Evolutionary conservation across 2,113 vertebrate species (phyloP), one percentile per base, ranked within the genome.

Genomic region (Spermophilus dauricus): DNA sequence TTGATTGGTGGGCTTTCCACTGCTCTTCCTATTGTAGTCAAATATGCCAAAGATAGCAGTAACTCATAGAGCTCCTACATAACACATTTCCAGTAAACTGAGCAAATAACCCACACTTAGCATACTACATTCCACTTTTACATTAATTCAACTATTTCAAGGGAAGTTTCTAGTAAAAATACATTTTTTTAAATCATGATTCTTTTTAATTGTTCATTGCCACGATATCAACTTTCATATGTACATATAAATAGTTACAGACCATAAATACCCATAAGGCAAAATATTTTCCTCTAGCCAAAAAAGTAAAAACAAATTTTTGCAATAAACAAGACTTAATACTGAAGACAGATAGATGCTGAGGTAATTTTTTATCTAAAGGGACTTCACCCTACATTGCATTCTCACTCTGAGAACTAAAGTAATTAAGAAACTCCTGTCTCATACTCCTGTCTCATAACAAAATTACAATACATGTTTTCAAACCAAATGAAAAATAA

Each of bases 341-440:
- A 97, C 96, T 97, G 84, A 95, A 67, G 51, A 48, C 69, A 91
- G 81, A 76, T 12, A 86, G 26, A 93, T 69, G 39, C 86, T 95
- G 98, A 98, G 98, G 97, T 97, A 97, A 96, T 58, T 91, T 96
- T 86, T 65, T 77, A 95, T 77, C 24, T 69, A 96, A 97, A 94
- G 86, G 96, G 86, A 95, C 96, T 45, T 91, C 1, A n/a, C 22
- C 8, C 72, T 91, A 53, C 48, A 51, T 70, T 22, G 63, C 93
- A 63, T 93, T 96, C 84, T 93, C 77, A 65, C 51, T 45, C 4
- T n/a, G 65, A 63, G 26, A 93, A 51, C 93, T 95, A 93, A 97
- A 87, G 78, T 94, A 84, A 37, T 58, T 82, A 63, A 61, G 58
- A 95, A 83, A 92, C 4, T 13, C 4, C 82, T 24, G 45, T 76